Evolutionary conservation across 2,113 vertebrate genomes (phyloP), one percentile per base, ranked within the genome.

Genomic region (Candoia aspera): DNA sequence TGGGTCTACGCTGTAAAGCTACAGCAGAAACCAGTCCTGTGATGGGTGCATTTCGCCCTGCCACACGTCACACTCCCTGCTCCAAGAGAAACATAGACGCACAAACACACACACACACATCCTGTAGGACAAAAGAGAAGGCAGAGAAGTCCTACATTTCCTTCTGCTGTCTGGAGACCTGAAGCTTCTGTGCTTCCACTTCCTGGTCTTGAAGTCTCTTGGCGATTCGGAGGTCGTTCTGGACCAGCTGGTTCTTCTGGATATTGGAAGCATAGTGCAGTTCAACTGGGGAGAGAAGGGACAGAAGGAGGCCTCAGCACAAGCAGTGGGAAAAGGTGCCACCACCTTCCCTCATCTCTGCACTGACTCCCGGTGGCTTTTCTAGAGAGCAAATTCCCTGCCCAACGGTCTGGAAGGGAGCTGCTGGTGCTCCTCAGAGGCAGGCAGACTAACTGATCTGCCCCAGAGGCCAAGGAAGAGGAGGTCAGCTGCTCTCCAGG

Each of bases 191-290:
- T 37, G 90, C 91, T 91, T 96, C 91, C 19, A 97, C 92, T 95
- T 98, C 97, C 83, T 97, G 95, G 73, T 97, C 94, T 94, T 98
- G 98, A 60, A 98, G 95, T 62, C 90, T 94, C 94, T 97, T 97
- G 84, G 98, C 98, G 21, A 97, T 95, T 37, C 93, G 95, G 86
- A 97, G 96, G 91, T 98, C 97, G 46, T 97, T 98, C 95, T 98
- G 97, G 85, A 98, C 97, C 24, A 98, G 94, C 90, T 95, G 96
- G 93, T 94, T 98, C 94, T 98, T 98, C 95, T 97, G 97, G 55
- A 98, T 91, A 46, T 98, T 97, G 73, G 96, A 98, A 91, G 93
- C 97, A 68, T 98, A 98, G 91, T 97, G 97, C 84, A 98, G 96
- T 84, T 98, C 97, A 58, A 97, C 97, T 98, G 84, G 0, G 49